Evolutionary conservation across 2,888 invertebrate genomes (phyloP).

Genomic region (Aporophyla nigra): DNA sequence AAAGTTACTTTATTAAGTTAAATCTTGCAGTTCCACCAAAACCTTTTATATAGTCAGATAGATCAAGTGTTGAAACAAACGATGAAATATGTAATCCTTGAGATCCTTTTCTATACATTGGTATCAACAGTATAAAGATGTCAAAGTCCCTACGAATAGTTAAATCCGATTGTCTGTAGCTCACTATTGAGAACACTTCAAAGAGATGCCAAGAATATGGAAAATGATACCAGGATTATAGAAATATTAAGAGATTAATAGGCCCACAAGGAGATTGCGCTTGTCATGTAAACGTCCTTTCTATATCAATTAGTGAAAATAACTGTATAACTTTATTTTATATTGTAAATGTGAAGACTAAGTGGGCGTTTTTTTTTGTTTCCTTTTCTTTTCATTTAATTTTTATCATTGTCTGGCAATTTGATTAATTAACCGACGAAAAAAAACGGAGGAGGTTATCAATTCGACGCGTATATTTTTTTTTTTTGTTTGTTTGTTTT

Average conservation of each 20-base stretch:
- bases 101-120: conserved; percentile 4
- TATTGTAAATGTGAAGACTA: too few relatives aligned
- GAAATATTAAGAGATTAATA: background rate
- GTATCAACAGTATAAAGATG: conserved; percentile 12
- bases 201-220: conserved; percentile 5
- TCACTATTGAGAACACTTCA: conserved; percentile 1
- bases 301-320: background rate
- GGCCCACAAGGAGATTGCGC: background rate
- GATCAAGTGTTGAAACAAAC: conserved; percentile 8
- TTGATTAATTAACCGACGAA: too few relatives aligned
- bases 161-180: conserved; percentile 7
- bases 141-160: background rate
- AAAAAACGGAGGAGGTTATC: too few relatives aligned
- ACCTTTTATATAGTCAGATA: conserved; percentile 6
- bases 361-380: too few relatives aligned
- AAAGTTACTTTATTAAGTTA: too few relatives aligned
- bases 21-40: background rate
- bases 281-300: background rate
- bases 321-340: too few relatives aligned
- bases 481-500: too few relatives aligned
- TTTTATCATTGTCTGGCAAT: too few relatives aligned
- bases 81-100: background rate
- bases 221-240: conserved; percentile 1
- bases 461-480: too few relatives aligned
- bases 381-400: too few relatives aligned